Conservation (phyloP, 2,797 vertebrate species). For the Fistularia commersonii region DNA sequence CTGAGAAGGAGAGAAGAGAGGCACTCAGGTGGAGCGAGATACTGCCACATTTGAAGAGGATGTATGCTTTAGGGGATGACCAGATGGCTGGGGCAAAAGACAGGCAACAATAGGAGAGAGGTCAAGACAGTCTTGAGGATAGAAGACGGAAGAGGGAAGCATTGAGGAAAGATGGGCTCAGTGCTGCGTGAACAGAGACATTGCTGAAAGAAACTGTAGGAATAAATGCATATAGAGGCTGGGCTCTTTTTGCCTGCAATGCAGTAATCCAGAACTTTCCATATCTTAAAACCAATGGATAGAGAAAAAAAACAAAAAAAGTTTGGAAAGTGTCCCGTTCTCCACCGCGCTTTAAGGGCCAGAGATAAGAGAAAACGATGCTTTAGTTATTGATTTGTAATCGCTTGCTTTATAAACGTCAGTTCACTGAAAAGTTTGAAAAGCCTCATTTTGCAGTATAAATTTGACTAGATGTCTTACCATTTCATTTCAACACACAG, state of each 20-base stretch:
- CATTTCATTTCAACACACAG: too few species aligned
- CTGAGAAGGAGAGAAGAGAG: conserved; percentile 46
- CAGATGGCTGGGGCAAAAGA: conserved; percentile 67
- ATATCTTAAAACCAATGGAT: conserved; percentile 1
- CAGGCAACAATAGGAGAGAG: conserved; percentile 59
- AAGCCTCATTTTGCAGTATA: too few species aligned
- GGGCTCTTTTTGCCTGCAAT: not conserved
- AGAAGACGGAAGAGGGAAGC: conserved; percentile 22
- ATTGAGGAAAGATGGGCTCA: conserved; percentile 17
- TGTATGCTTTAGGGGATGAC: conserved; percentile 67
- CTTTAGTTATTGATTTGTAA: too few species aligned
- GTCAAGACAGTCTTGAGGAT: conserved; percentile 46
- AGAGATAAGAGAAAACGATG: too few species aligned
- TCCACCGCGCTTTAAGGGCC: too few species aligned
- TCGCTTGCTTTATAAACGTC: too few species aligned
- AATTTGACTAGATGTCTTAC: too few species aligned
- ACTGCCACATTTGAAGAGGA: conserved; percentile 60
- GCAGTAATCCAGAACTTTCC: conserved; percentile 15
- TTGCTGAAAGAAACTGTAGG: conserved; percentile 15
- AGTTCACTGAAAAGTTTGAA: too few species aligned
- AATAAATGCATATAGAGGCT: conserved; percentile 11
- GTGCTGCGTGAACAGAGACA: conserved; percentile 26
- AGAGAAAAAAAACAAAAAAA: too few species aligned
- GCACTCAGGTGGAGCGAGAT: conserved; percentile 65
- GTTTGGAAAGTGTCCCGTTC: too few species aligned